These are phyloP conservation scores for Parnassius apollo DNA, from an alignment of 2,888 invertebrate genomes.

Conservation along the genomic window DNA sequence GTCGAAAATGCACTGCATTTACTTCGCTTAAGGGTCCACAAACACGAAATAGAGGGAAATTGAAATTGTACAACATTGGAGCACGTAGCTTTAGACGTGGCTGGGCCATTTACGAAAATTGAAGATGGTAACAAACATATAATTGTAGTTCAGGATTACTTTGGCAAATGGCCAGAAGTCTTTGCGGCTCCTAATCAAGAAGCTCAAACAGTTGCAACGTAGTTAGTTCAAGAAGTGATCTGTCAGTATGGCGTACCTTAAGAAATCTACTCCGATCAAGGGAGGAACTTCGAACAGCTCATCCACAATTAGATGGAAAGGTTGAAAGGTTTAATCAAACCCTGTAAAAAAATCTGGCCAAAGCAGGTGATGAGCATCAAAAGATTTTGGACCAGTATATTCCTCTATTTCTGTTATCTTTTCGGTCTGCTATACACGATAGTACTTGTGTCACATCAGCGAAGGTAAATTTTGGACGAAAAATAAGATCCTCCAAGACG, in stretches of 20 bases:
- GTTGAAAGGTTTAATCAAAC: no score
- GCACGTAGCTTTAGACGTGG: no score
- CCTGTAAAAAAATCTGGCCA: background rate
- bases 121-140: no score
- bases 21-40: no score
- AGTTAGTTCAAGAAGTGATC: background rate
- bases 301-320: background rate
- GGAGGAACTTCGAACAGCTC: background rate
- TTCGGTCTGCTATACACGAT: slow-evolving; percentile 4
- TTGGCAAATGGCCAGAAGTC: no score
- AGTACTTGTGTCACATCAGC: slow-evolving; percentile 3
- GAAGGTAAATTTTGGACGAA: background rate
- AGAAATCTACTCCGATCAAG: slow-evolving; percentile 1
- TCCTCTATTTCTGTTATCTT: no score
- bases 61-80: no score
- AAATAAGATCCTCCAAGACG: background rate
- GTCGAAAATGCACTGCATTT: no score
- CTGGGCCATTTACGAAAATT: no score
- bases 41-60: no score
- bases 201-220: background rate
- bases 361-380: slow-evolving; percentile 4
- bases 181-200: background rate
- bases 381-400: no score
- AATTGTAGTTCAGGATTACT: no score
- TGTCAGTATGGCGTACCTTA: background rate